These are phyloP conservation scores for Rhea pennata DNA, from an alignment of 2,113 vertebrate species.

Conservation along the genomic window DNA sequence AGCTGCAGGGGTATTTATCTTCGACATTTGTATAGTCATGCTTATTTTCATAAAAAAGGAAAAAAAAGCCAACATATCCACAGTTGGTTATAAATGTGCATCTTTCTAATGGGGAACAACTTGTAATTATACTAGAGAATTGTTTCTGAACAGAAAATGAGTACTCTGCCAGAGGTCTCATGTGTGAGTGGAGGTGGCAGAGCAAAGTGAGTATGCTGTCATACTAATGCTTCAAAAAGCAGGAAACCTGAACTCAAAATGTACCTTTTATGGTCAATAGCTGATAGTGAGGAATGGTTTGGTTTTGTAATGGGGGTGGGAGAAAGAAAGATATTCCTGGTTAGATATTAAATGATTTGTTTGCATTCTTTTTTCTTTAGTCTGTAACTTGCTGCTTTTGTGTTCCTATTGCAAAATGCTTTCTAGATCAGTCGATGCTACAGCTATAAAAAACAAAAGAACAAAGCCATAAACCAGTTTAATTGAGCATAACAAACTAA, in stretches of 20 bases:
- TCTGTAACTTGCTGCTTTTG: neutral
- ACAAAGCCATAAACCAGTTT: rapidly evolving
- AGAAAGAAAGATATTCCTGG: neutral
- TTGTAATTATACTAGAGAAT: neutral
- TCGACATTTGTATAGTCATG: neutral
- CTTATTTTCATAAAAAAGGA: neutral
- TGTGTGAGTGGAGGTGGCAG: neutral
- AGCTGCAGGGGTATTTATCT: neutral
- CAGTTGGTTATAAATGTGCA: neutral
- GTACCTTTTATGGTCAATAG: neutral
- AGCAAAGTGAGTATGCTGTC: neutral
- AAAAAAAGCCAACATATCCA: neutral
- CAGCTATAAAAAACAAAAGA: neutral
- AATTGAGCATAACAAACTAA: neutral
- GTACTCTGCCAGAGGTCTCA: neutral
- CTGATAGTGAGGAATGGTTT: neutral
- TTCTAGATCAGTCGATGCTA: neutral
- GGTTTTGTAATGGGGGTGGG: neutral
- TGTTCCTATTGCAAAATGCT: neutral
- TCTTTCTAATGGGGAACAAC: neutral
- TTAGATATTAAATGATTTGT: neutral
- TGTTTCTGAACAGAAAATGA: neutral
- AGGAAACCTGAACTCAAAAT: neutral
- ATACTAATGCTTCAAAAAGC: neutral
- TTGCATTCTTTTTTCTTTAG: neutral